Percentiles rank a stretch among this genome's conserved stretches.
These are phyloP conservation scores for Aphelinus certus DNA, from an alignment of 1,140 invertebrate genomes.

Conservation along the genomic window DNA sequence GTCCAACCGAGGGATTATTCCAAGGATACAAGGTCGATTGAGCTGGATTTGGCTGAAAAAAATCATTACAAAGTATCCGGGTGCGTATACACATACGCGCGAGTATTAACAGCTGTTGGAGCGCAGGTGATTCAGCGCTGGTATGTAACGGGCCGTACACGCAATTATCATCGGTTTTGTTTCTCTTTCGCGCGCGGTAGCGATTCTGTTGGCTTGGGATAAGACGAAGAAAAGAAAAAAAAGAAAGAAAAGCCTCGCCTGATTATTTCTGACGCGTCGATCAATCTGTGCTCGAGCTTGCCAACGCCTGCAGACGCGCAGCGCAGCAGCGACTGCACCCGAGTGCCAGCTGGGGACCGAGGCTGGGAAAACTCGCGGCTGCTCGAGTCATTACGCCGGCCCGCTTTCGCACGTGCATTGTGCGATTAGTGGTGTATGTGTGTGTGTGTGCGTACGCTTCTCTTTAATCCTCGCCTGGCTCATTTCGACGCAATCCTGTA, in stretches of 20 bases:
- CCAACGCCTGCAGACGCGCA: neutral
- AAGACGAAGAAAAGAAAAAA: neutral
- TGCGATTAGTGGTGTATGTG: neutral
- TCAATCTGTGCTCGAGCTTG: conserved; percentile 16
- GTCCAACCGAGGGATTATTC: too few relatives aligned
- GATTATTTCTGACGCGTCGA: conserved; percentile 19
- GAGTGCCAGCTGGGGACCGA: conserved; percentile 5
- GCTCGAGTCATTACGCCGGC: conserved; percentile 12
- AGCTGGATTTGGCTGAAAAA: too few relatives aligned
- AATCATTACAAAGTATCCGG: too few relatives aligned
- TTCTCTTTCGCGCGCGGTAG: neutral
- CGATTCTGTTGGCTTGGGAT: neutral
- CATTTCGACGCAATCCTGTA: conserved; percentile 5
- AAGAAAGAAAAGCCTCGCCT: neutral
- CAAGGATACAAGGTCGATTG: too few relatives aligned
- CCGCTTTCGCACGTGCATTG: neutral
- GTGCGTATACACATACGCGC: too few relatives aligned
- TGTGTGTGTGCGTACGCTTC: neutral
- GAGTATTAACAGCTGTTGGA: too few relatives aligned
- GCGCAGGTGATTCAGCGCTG: neutral
- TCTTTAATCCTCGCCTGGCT: conserved; percentile 24
- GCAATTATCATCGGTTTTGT: neutral
- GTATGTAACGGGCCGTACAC: neutral
- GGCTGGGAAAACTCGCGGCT: neutral
- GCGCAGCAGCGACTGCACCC: neutral